These are phyloP conservation scores for Dendrolimus kikuchii DNA, from an alignment of 1,140 invertebrate genomes.

Conservation along the genomic window DNA sequence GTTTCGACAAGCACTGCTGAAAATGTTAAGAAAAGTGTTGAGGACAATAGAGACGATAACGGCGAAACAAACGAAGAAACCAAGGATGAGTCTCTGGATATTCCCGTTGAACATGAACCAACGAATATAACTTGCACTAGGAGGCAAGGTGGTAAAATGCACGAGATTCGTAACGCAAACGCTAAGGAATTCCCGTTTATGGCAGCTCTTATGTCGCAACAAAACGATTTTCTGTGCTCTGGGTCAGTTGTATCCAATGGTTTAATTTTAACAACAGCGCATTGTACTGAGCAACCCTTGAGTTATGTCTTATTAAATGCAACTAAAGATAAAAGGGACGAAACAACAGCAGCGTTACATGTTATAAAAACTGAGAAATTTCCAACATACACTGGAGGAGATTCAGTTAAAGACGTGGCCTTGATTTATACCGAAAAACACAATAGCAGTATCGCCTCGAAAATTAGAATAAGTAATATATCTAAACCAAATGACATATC, in stretches of 20 bases:
- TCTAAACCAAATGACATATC: constrained; percentile 23
- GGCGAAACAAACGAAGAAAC: constrained; percentile 36
- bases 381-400: constrained; percentile 37
- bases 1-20: constrained; percentile 16
- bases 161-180: constrained; percentile 39
- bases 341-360: constrained; percentile 29
- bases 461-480: constrained; percentile 44
- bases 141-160: constrained; percentile 42
- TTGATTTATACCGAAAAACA: constrained; percentile 50
- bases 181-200: constrained; percentile 54
- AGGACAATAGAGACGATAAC: constrained; percentile 42
- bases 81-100: constrained; percentile 44
- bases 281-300: constrained; percentile 33
- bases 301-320: constrained; percentile 46
- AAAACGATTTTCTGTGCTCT: constrained; percentile 53
- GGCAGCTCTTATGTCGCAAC: constrained; percentile 48
- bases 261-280: constrained; percentile 49
- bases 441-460: constrained; percentile 40
- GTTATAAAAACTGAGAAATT: constrained; percentile 52
- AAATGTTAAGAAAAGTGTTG: constrained; percentile 54
- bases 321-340: constrained; percentile 41
- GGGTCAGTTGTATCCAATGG: constrained; percentile 49
- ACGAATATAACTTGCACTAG: constrained; percentile 39
- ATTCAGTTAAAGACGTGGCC: constrained; percentile 42
- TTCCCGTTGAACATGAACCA: constrained; percentile 33